Conservation (phyloP, 1,140 invertebrate genomes). For the Drosophila sturtevanti region DNA sequence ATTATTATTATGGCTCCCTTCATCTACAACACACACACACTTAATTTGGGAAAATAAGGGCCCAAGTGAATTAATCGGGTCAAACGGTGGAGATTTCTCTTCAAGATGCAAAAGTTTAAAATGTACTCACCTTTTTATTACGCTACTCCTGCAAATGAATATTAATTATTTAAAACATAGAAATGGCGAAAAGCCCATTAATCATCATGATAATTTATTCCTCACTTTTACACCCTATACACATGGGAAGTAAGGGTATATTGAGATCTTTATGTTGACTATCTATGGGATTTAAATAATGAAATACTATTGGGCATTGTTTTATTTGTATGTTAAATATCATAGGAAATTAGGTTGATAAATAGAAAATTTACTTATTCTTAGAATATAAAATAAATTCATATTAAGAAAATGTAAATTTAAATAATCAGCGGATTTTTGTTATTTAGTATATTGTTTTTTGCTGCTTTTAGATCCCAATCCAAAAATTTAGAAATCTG, state of each 20-base stretch:
- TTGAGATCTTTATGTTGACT: not conserved
- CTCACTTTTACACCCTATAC: conserved; percentile 22
- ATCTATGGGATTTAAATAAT: no score
- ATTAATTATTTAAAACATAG: conserved; percentile 50
- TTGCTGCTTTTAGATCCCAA: no score
- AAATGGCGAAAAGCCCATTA: conserved; percentile 57
- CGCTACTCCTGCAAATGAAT: conserved; percentile 38
- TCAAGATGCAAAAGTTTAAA: conserved; percentile 35
- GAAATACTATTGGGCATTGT: no score
- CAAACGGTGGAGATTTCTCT: conserved; percentile 38
- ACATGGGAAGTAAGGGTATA: not conserved
- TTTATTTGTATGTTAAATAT: no score
- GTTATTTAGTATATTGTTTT: no score
- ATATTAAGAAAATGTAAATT: no score
- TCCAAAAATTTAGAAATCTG: no score
- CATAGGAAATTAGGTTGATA: no score
- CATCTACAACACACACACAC: not conserved
- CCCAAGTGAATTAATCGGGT: conserved; percentile 27
- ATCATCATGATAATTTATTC: conserved; percentile 62
- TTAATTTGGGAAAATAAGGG: conserved; percentile 27
- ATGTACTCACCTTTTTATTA: conserved; percentile 32
- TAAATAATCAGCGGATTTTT: no score
- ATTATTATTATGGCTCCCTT: conserved; percentile 40
- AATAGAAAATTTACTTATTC: no score
- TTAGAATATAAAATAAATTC: no score